Conservation (phyloP, 2,113 vertebrate genomes). For the Collichthys lucidus region DNA sequence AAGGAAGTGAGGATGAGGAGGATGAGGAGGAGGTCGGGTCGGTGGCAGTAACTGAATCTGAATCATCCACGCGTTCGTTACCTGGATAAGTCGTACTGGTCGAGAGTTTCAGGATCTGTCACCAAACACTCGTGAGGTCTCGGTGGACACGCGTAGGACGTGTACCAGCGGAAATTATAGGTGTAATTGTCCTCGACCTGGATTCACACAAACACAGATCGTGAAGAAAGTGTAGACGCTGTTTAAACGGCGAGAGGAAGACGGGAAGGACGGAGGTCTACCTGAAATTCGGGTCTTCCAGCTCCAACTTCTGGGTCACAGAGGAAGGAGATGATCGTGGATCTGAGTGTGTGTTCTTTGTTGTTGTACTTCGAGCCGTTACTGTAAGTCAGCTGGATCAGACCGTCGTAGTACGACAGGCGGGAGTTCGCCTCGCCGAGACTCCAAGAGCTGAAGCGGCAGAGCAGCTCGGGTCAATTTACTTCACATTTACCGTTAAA, state of each 20-base stretch:
- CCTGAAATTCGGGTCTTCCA: constrained; percentile 93
- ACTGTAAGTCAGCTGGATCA: constrained; percentile 91
- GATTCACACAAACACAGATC: background rate
- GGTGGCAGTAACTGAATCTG: too few species aligned
- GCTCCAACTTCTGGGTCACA: constrained; percentile 88
- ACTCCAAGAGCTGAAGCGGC: constrained; percentile 83
- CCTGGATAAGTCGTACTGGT: constrained; percentile 97
- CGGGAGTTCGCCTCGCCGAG: constrained; percentile 87
- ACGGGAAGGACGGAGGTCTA: constrained; percentile 51
- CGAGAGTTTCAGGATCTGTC: constrained; percentile 85
- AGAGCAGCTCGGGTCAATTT: background rate
- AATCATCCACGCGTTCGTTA: constrained; percentile 63
- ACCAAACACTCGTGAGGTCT: constrained; percentile 92
- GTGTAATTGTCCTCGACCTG: constrained; percentile 91
- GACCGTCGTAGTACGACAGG: constrained; percentile 94
- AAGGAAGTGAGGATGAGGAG: background rate
- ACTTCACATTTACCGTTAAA: background rate
- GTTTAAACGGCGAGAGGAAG: background rate
- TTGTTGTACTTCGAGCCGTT: constrained; percentile 91
- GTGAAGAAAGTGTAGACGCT: background rate
- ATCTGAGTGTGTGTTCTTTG: constrained; percentile 82
- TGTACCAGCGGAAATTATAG: constrained; percentile 97
- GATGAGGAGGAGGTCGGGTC: background rate
- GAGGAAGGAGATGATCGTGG: constrained; percentile 93
- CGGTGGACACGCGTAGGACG: constrained; percentile 93